Base-by-base conservation (phyloP, 2,113 vertebrate genomes). In the Brachyhypopomus occidentalis region DNA sequence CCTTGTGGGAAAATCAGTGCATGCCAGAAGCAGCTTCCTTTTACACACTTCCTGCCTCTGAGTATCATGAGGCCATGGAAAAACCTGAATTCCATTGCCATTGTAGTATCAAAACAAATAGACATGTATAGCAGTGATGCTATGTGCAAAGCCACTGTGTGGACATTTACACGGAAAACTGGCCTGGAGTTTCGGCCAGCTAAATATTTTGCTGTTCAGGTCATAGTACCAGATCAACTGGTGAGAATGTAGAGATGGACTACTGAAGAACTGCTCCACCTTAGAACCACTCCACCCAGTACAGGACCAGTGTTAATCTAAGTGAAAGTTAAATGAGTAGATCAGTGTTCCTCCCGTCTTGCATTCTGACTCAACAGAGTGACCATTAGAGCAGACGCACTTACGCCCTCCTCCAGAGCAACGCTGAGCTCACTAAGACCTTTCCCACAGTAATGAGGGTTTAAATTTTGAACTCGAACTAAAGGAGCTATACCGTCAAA, bases 21-120 rank as follows among this genome's bases (percentile, higher is more conserved):
- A 73, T 58, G 87, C 87, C 84, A 79, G 45, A 52, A 52, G 81
- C 87, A 38, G 87, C 89, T 87, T 92, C 91, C 92, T 91, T 89
- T 85, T 72, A 60, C 79, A 84, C 58, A 62, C 55, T 84, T 87
- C 87, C 86, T 81, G 80, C 78, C 75, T 41, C 14, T 62, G 66
- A 62, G 59, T 64, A 87, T 77, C 75, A 86, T 83, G 63, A 76
- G 73, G 82, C 83, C 82, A 86, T 84, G 81, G 77, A 74, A 75
- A 80, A 76, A 84, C 72, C 25, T 48, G 5, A 72, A 81, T 84
- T 86, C 36, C 56, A 78, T 45, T 71, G 63, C 19, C 38, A 67
- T 70, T 30, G 12, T 56, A 66, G 11, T 17, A 85, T 67, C 76
- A 70, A 36, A 56, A 0, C 36, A 72, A 73, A 72, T 63, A 56